Conservation (phyloP, 2,888 invertebrate species). For the Zeuzera pyrina region DNA sequence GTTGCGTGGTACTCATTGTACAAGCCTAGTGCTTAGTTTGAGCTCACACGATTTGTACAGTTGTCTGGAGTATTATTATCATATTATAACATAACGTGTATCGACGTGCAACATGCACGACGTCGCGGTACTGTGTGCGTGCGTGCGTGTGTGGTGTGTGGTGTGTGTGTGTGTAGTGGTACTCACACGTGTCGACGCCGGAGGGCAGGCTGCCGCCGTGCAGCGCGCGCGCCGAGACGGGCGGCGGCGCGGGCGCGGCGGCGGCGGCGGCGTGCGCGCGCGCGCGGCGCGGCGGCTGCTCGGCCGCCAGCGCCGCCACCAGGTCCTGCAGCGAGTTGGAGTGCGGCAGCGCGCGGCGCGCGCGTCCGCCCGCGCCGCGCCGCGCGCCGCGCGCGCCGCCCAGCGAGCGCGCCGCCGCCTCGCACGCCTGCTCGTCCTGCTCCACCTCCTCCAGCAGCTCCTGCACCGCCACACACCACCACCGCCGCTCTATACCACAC, state of each 20-base stretch:
- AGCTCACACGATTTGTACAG: no score
- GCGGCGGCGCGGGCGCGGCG: conserved; percentile 32
- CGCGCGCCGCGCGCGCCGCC: conserved; percentile 50
- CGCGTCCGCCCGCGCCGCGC: conserved; percentile 50
- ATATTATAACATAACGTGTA: no score
- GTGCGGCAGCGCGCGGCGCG: conserved; percentile 55
- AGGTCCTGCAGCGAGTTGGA: conserved; percentile 76
- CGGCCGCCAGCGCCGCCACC: conserved; percentile 64
- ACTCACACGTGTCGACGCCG: conserved; percentile 59
- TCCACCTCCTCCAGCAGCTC: conserved; percentile 84
- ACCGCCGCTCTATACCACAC: no score
- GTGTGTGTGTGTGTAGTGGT: neutral
- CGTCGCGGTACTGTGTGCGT: neutral
- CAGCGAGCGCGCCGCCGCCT: conserved; percentile 45
- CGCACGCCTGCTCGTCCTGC: conserved; percentile 76
- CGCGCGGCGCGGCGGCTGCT: conserved; percentile 41
- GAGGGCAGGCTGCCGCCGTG: conserved; percentile 67
- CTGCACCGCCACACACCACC: conserved; percentile 47
- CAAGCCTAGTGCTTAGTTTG: no score
- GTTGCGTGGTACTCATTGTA: no score
- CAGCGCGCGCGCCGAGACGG: conserved; percentile 51
- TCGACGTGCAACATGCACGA: no score
- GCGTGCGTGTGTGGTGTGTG: neutral
- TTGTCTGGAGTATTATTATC: no score
- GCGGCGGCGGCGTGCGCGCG: conserved; percentile 30